These are phyloP conservation scores for Pollachius pollachius DNA, from an alignment of 2,113 vertebrate species.

Conservation along the genomic window DNA sequence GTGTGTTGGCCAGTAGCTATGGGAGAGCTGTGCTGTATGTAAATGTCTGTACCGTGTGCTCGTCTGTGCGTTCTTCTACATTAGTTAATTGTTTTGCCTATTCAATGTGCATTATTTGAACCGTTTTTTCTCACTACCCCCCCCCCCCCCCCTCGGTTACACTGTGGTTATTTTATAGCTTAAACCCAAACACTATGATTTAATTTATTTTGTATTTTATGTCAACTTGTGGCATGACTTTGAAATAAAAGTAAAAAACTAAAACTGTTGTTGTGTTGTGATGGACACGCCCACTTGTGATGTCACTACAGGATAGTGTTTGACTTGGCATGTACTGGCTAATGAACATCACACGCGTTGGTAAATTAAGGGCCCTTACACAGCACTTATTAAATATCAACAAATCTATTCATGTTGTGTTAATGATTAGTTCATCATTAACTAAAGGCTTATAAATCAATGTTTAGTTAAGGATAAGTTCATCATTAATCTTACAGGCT, in stretches of 20 bases:
- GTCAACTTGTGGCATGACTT: conserved; percentile 84
- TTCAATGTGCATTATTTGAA: conserved; percentile 28
- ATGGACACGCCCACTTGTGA: neutral
- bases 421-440: too few relatives aligned
- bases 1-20: conserved; percentile 64
- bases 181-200: conserved; percentile 55
- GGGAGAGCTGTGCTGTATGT: conserved; percentile 62
- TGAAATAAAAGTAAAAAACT: conserved; percentile 76
- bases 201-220: conserved; percentile 77
- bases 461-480: too few relatives aligned
- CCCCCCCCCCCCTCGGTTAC: conserved; percentile 51
- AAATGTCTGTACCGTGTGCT: conserved; percentile 61
- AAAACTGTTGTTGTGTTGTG: conserved; percentile 22
- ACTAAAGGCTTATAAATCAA: too few relatives aligned
- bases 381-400: too few relatives aligned
- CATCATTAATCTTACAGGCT: too few relatives aligned
- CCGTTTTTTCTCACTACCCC: conserved; percentile 56
- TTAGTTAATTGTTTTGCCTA: conserved; percentile 5
- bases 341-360: too few relatives aligned
- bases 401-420: too few relatives aligned
- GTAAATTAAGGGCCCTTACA: too few relatives aligned
- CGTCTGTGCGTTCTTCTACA: conserved; percentile 47
- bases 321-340: too few relatives aligned
- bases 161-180: conserved; percentile 79
- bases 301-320: neutral